These are phyloP conservation scores for Spizaetus ornatus DNA, from an alignment of 2,113 vertebrate genomes.

Conservation along the genomic window DNA sequence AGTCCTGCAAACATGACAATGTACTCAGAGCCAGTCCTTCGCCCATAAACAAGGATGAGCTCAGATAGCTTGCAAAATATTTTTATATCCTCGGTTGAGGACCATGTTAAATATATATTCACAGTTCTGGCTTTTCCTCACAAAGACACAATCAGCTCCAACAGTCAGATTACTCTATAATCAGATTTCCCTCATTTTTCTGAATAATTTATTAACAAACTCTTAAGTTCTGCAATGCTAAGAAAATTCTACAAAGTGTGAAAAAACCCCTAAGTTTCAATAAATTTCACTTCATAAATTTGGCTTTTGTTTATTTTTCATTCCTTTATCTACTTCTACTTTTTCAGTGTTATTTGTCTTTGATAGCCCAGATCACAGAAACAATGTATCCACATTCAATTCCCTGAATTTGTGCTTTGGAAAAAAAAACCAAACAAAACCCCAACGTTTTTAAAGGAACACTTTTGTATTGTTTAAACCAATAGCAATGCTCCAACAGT, in stretches of 20 bases:
- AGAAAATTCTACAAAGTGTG: neutral
- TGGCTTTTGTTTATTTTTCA: neutral
- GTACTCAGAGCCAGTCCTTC: neutral
- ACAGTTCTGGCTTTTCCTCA: neutral
- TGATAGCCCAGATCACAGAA: neutral
- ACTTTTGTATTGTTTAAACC: neutral
- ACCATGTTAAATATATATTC: neutral
- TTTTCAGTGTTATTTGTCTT: neutral
- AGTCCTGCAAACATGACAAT: fast-evolving
- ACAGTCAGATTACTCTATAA: neutral
- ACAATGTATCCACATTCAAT: neutral
- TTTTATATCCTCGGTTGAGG: neutral
- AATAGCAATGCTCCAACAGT: neutral
- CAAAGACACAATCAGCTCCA: neutral
- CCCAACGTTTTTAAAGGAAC: neutral
- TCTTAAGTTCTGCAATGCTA: neutral
- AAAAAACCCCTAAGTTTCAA: neutral
- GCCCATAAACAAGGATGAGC: neutral
- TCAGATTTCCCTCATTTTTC: neutral
- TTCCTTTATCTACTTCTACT: neutral
- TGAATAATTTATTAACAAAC: neutral
- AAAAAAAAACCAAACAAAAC: neutral
- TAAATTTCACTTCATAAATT: neutral
- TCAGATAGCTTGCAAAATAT: neutral
- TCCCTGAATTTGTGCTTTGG: neutral